A percentile compares a stretch with the other conserved stretches of the same genome.
These are phyloP conservation scores for Diploscapter pachys DNA, from an alignment of 1,140 invertebrate species.

Conservation along the genomic window DNA sequence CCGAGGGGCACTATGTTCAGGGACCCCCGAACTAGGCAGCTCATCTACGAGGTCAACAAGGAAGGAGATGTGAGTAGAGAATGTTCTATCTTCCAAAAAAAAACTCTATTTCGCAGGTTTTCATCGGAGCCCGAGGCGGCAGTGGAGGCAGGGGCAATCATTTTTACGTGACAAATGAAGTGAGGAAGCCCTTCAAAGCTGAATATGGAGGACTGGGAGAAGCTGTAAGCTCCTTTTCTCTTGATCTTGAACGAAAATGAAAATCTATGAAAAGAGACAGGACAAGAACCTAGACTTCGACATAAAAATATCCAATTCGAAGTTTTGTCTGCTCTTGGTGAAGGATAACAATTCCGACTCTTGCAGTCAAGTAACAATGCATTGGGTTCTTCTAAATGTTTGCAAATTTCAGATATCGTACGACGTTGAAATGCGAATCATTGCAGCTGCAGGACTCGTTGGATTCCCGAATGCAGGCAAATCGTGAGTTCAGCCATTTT, in stretches of 20 bases:
- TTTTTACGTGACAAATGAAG: constrained; percentile 78
- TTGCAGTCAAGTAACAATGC: too few relatives aligned
- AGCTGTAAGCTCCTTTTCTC: constrained; percentile 64
- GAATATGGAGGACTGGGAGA: constrained; percentile 86
- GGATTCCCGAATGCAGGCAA: constrained; percentile 60
- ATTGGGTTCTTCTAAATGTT: too few relatives aligned
- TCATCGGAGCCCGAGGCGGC: constrained; percentile 87
- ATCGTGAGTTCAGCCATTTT: constrained; percentile 44
- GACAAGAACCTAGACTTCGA: too few relatives aligned
- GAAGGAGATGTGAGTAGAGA: constrained; percentile 12
- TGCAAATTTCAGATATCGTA: constrained; percentile 44
- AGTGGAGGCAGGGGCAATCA: constrained; percentile 89
- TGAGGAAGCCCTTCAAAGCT: constrained; percentile 78
- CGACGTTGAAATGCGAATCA: constrained; percentile 78
- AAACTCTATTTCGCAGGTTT: constrained; percentile 68
- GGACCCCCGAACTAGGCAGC: background rate
- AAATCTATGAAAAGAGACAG: too few relatives aligned
- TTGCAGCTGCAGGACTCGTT: constrained; percentile 85
- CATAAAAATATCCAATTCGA: too few relatives aligned
- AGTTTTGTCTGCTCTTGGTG: too few relatives aligned
- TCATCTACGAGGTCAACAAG: constrained; percentile 15
- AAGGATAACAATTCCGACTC: too few relatives aligned
- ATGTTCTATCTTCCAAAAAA: background rate
- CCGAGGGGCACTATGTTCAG: constrained; percentile 25
- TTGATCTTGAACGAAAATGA: too few relatives aligned